Percentiles rank a stretch among this genome's conserved stretches.
phyloP scores from a whole-genome alignment of 2,113 vertebrate species.

The Aspidoscelis tigris region DNA sequence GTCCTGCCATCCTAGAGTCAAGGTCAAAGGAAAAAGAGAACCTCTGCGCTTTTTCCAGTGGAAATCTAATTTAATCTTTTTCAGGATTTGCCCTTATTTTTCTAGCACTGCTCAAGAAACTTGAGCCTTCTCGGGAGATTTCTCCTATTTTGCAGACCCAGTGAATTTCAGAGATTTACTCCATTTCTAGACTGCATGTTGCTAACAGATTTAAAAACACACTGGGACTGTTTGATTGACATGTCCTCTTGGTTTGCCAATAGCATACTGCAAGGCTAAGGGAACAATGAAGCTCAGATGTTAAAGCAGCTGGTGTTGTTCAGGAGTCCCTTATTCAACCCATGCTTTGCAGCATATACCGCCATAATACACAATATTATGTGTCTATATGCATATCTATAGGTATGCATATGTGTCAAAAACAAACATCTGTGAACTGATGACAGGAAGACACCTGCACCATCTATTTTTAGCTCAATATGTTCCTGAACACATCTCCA shows the following conservation, averaged over 20 bases:
- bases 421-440: not conserved
- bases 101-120: not conserved
- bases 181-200: not conserved
- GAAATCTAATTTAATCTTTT: not conserved
- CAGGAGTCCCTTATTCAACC: not conserved
- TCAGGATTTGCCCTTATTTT: not conserved
- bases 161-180: not conserved
- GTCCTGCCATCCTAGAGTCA: not conserved
- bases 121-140: not conserved
- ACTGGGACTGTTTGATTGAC: not conserved
- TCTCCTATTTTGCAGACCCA: not conserved
- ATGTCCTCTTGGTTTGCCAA: not conserved
- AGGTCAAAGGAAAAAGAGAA: not conserved
- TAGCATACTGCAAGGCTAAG: not conserved
- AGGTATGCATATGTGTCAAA: not conserved
- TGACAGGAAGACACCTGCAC: not conserved
- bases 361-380: not conserved
- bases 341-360: not conserved
- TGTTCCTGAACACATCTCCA: not conserved
- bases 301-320: not conserved
- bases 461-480: not conserved
- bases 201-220: constrained; percentile 6
- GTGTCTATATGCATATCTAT: not conserved
- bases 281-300: not conserved
- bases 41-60: not conserved